Evolutionary conservation across 2,797 vertebrate species (phyloP).

Genomic region (Clamator glandarius): DNA sequence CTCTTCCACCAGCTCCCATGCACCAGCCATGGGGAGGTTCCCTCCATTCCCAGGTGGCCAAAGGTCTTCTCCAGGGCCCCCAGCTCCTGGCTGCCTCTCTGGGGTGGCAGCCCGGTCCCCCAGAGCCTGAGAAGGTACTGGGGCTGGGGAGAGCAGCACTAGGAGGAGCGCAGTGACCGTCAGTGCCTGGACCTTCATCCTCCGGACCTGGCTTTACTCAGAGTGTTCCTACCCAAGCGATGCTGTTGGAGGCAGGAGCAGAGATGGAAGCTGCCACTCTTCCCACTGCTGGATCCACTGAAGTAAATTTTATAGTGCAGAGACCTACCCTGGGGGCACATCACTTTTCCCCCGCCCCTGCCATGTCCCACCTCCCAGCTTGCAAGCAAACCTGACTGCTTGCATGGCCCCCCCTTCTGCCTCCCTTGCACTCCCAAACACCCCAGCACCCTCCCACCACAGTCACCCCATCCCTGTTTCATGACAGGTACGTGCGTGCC

Average conservation of each 20-base stretch:
- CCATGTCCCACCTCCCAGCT: neutral
- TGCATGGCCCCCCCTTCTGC: neutral
- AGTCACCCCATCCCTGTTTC: neutral
- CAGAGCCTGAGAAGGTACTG: neutral
- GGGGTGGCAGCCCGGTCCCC: fast-evolving
- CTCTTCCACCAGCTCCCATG: neutral
- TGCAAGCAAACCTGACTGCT: neutral
- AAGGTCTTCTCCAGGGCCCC: neutral
- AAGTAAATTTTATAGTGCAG: conserved; percentile 42
- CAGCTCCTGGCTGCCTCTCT: neutral
- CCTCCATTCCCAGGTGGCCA: neutral
- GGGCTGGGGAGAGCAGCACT: neutral
- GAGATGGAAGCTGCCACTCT: neutral
- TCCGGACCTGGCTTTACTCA: neutral
- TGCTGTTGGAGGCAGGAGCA: neutral
- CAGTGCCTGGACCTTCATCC: conserved; percentile 1
- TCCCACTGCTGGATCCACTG: neutral
- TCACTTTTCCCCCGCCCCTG: conserved; percentile 19
- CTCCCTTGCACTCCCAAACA: neutral
- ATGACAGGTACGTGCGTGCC: fast-evolving
- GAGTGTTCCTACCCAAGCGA: neutral
- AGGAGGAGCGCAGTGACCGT: neutral
- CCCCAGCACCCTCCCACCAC: neutral
- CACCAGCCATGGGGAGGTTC: fast-evolving
- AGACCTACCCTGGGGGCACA: neutral